A percentile compares a stretch with the other conserved stretches of the same genome.
Evolutionary conservation across 2,113 vertebrate species (phyloP).

Genomic region (Aspiorhynchus laticeps): DNA sequence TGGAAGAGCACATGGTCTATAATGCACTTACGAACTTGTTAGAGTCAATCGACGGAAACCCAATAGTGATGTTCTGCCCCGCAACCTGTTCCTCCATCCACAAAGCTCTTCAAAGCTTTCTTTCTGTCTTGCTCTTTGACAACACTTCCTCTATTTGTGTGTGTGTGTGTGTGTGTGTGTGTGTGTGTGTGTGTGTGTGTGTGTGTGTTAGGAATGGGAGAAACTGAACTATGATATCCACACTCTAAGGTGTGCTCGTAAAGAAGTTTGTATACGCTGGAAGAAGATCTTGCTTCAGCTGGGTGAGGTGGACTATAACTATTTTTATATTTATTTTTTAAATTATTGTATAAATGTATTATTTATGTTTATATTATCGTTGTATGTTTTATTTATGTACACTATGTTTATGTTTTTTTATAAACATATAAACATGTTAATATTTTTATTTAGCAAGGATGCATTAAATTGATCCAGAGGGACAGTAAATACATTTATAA

Average conservation of each 20-base stretch:
- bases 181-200: constrained; percentile 35
- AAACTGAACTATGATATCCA: constrained; percentile 93
- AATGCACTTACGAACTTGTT: constrained; percentile 35
- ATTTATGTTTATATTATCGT: not conserved
- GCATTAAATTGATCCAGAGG: not conserved
- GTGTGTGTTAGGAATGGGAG: constrained; percentile 85
- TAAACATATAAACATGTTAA: too few species aligned
- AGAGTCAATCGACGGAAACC: constrained; percentile 9
- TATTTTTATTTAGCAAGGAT: not conserved
- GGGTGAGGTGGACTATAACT: constrained; percentile 70
- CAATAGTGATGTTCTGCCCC: constrained; percentile 4
- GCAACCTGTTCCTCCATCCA: not conserved
- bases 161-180: constrained; percentile 7
- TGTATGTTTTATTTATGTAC: not conserved
- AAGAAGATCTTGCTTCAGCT: constrained; percentile 87
- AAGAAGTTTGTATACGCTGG: constrained; percentile 86
- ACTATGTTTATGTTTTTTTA: not conserved
- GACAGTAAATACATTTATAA: not conserved
- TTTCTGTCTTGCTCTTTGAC: not conserved
- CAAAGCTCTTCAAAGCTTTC: not conserved
- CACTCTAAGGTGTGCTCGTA: constrained; percentile 77
- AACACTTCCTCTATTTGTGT: not conserved
- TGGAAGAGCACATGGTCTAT: constrained; percentile 29
- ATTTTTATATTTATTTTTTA: not conserved
- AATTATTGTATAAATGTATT: not conserved